A percentile compares a stretch with the other conserved stretches of the same genome.
Conservation (phyloP, 2,113 vertebrate species). For the Seriola aureovittata region DNA sequence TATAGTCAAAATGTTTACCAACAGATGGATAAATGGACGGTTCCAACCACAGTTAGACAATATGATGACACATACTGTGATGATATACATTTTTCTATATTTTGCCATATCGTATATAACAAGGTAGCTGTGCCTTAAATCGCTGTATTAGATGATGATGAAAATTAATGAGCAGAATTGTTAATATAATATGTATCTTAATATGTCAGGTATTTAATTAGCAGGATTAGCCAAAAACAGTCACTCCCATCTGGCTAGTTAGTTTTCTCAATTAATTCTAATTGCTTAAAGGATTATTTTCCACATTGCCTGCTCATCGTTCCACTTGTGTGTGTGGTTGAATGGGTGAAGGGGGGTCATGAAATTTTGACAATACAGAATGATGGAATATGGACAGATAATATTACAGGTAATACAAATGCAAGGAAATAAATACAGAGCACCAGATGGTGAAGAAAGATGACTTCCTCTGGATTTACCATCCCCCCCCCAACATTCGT, state of each 20-base stretch:
- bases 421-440: constrained; percentile 8
- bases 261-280: background rate
- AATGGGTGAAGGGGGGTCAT: background rate
- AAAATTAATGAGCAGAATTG: background rate
- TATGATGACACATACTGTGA: background rate
- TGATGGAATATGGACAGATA: constrained; percentile 1
- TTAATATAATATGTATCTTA: too few relatives aligned
- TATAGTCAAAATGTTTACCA: too few relatives aligned
- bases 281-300: background rate
- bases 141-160: background rate
- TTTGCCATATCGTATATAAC: too few relatives aligned
- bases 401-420: constrained; percentile 17
- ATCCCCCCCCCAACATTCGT: constrained; percentile 9
- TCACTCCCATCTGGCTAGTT: background rate
- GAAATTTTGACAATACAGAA: background rate
- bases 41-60: background rate
- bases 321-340: background rate
- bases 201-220: background rate
- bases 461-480: constrained; percentile 39
- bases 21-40: background rate
- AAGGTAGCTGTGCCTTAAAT: background rate
- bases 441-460: constrained; percentile 50
- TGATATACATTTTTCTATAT: background rate
- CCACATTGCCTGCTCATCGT: background rate
- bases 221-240: background rate